Conservation (phyloP, 2,113 vertebrate species). For the Planiliza haematocheilus region DNA sequence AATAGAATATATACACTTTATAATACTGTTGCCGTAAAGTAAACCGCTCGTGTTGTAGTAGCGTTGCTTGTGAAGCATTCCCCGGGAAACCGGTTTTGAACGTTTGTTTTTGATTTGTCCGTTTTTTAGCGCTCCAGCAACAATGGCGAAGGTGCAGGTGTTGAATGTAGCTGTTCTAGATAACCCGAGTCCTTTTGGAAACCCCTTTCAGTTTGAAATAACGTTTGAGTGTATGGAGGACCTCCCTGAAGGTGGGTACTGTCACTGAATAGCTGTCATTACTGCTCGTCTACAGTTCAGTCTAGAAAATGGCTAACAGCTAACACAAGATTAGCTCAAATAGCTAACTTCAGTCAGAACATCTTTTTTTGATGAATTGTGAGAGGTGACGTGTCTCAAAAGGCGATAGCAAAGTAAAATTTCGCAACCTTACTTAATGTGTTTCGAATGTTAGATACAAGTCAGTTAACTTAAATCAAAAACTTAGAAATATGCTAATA, state of each 20-base stretch:
- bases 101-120: slow-evolving; percentile 53
- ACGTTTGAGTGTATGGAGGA: slow-evolving; percentile 94
- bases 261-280: background rate
- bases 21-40: background rate
- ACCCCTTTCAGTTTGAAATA: slow-evolving; percentile 94
- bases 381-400: background rate
- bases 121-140: slow-evolving; percentile 48
- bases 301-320: slow-evolving; percentile 36
- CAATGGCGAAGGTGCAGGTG: slow-evolving; percentile 95
- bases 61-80: slow-evolving; percentile 40
- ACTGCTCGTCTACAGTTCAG: background rate
- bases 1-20: background rate
- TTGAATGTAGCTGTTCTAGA: slow-evolving; percentile 91
- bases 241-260: slow-evolving; percentile 87
- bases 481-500: background rate
- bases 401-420: background rate
- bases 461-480: background rate
- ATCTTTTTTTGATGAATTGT: background rate
- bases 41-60: background rate
- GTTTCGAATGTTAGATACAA: background rate
- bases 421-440: background rate
- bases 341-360: slow-evolving; percentile 1
- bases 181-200: slow-evolving; percentile 92
- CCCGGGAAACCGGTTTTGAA: slow-evolving; percentile 58
- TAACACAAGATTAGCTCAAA: slow-evolving; percentile 17